These are phyloP conservation scores for Arnoldichthys spilopterus DNA, from an alignment of 2,797 vertebrate species.

Conservation along the genomic window DNA sequence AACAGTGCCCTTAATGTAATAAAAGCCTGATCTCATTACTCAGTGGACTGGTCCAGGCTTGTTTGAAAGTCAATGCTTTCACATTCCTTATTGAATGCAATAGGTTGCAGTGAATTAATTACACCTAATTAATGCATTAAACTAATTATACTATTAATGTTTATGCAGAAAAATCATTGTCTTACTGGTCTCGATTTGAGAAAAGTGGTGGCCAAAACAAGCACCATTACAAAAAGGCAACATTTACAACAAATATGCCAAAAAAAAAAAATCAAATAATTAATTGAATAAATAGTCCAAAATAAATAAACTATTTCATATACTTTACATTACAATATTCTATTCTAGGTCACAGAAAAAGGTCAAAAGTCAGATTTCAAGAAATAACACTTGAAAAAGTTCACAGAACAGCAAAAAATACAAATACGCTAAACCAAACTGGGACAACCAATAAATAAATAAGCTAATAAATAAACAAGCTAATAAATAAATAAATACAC, in stretches of 20 bases:
- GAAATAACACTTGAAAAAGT: constrained; percentile 68
- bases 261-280: constrained; percentile 26
- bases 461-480: constrained; percentile 43
- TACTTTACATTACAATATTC: constrained; percentile 47
- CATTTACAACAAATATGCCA: constrained; percentile 38
- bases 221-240: constrained; percentile 51
- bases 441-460: constrained; percentile 64
- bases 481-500: constrained; percentile 62
- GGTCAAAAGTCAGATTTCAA: constrained; percentile 56
- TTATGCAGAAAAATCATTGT: constrained; percentile 26
- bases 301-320: constrained; percentile 44
- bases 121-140: background rate
- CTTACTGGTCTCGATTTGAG: constrained; percentile 36
- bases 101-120: constrained; percentile 1
- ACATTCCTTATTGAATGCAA: constrained; percentile 8
- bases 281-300: constrained; percentile 16
- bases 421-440: constrained; percentile 63
- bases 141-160: constrained; percentile 1
- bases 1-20: constrained; percentile 24
- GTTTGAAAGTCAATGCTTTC: constrained; percentile 5
- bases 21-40: constrained; percentile 12
- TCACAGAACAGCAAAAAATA: constrained; percentile 68
- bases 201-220: constrained; percentile 39
- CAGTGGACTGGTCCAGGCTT: constrained; percentile 23
- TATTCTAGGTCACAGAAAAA: constrained; percentile 54